A percentile compares a stretch with the other conserved stretches of the same genome.
These are phyloP conservation scores for Clarias gariepinus DNA, from an alignment of 2,113 vertebrate genomes.

Conservation along the genomic window DNA sequence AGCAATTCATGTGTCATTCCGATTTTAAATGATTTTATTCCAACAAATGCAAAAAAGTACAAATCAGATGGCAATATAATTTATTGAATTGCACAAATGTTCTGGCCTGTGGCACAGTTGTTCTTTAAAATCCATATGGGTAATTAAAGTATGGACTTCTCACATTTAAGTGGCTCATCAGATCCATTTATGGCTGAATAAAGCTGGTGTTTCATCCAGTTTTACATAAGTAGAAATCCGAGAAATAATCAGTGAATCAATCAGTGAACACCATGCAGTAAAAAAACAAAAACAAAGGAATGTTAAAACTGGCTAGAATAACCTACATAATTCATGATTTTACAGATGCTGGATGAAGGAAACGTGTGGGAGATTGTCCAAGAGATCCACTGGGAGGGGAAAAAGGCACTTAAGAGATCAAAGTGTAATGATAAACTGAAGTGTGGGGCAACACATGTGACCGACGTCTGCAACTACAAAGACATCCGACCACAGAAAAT, in stretches of 20 bases:
- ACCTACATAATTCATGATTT: not conserved
- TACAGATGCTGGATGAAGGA: not conserved
- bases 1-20: not conserved
- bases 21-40: not conserved
- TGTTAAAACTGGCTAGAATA: conserved; percentile 22
- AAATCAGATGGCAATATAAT: conserved; percentile 53
- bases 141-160: conserved; percentile 38
- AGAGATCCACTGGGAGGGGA: conserved; percentile 63
- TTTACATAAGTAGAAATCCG: conserved; percentile 17
- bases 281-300: conserved; percentile 43
- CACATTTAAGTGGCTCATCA: conserved; percentile 12
- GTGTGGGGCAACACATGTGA: conserved; percentile 52
- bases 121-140: conserved; percentile 23
- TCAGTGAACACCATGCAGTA: conserved; percentile 8
- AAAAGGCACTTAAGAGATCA: conserved; percentile 89
- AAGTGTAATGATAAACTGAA: conserved; percentile 71
- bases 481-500: conserved; percentile 42
- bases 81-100: conserved; percentile 69
- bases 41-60: conserved; percentile 2
- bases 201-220: conserved; percentile 31
- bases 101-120: conserved; percentile 48
- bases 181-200: conserved; percentile 12
- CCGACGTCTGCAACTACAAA: conserved; percentile 77
- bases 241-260: conserved; percentile 19
- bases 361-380: conserved; percentile 39